Evolutionary conservation across 2,888 invertebrate species (phyloP).

Genomic region (Drosophila lutescens): DNA sequence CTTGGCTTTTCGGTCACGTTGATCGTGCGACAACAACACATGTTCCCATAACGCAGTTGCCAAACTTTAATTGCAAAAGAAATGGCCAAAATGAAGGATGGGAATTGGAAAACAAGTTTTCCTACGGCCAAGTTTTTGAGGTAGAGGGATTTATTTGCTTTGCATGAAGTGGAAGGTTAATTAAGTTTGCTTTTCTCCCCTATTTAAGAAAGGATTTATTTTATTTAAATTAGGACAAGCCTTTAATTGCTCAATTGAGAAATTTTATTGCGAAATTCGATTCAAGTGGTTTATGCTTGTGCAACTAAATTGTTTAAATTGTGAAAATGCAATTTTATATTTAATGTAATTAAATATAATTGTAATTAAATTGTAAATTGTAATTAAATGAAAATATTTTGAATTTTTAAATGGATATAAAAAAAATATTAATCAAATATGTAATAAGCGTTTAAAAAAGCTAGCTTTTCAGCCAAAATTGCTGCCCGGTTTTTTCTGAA

Average conservation of each 20-base stretch:
- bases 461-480: too few relatives aligned
- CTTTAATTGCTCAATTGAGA: too few relatives aligned
- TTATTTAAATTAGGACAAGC: too few relatives aligned
- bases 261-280: too few relatives aligned
- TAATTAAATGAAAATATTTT: too few relatives aligned
- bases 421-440: too few relatives aligned
- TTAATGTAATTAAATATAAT: too few relatives aligned
- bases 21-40: slow-evolving; percentile 66
- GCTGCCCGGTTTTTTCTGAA: neutral
- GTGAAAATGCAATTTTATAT: too few relatives aligned
- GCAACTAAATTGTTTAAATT: too few relatives aligned
- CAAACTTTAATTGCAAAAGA: slow-evolving; percentile 72
- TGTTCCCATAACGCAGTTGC: slow-evolving; percentile 47
- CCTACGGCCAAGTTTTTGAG: slow-evolving; percentile 18
- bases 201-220: neutral
- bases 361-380: too few relatives aligned
- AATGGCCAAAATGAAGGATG: slow-evolving; percentile 26
- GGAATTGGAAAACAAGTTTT: slow-evolving; percentile 17
- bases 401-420: neutral
- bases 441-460: too few relatives aligned
- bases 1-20: slow-evolving; percentile 66
- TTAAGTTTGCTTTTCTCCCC: neutral
- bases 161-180: slow-evolving; percentile 17
- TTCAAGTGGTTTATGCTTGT: too few relatives aligned
- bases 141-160: slow-evolving; percentile 14